These are phyloP conservation scores for Umimayanthus chanpuru DNA, from an alignment of 92 coral and sea anemone species.

Conservation along the genomic window DNA sequence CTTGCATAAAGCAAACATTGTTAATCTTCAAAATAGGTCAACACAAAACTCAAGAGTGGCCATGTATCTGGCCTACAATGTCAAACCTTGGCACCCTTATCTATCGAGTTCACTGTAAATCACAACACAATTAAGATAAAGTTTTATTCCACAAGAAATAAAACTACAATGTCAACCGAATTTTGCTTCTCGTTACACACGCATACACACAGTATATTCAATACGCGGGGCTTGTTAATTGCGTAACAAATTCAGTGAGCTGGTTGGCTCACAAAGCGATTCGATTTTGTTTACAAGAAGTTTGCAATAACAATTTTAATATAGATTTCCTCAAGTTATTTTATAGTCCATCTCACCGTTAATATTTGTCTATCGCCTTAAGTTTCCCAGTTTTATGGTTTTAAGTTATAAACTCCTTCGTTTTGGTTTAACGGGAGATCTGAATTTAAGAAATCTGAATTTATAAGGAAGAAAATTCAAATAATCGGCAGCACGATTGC, in stretches of 20 bases:
- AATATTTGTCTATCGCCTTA: neutral
- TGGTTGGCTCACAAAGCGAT: conserved; percentile 6
- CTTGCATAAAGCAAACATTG: no score
- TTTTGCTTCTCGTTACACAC: neutral
- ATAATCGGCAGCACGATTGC: neutral
- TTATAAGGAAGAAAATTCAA: neutral
- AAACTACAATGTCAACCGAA: conserved; percentile 29
- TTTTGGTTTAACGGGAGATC: neutral
- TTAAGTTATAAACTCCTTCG: neutral
- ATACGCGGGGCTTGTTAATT: neutral
- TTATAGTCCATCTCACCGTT: neutral
- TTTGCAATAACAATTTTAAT: conserved; percentile 29
- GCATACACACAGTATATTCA: neutral
- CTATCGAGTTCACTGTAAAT: neutral
- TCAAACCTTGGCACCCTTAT: no score
- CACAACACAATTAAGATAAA: neutral
- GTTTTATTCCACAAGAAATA: conserved; percentile 36
- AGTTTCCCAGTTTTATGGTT: neutral
- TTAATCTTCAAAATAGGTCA: no score
- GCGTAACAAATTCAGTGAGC: neutral
- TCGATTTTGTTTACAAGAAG: conserved; percentile 25
- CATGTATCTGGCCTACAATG: no score
- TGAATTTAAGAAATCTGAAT: neutral
- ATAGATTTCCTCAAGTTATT: conserved; percentile 17
- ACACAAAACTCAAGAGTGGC: no score